Evolutionary conservation across 2,797 vertebrate species (phyloP).

Genomic region (Cichlasoma orientale): DNA sequence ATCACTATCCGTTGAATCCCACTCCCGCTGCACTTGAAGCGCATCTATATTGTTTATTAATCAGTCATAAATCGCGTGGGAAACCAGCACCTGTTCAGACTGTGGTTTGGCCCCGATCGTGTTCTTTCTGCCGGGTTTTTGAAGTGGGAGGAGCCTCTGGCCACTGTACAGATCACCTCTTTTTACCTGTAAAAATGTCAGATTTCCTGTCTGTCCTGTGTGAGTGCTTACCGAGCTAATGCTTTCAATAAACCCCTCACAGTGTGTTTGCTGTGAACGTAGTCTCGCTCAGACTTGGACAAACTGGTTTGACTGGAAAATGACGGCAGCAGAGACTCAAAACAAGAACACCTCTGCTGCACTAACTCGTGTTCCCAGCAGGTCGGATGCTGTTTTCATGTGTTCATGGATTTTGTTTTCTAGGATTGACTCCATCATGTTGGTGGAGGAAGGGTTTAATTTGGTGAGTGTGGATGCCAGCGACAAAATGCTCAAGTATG

Average conservation of each 20-base stretch:
- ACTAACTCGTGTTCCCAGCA: not conserved
- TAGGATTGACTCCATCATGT: conserved; percentile 97
- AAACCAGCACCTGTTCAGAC: not conserved
- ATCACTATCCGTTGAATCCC: not conserved
- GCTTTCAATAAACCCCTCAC: not conserved
- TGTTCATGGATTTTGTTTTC: conserved; percentile 19
- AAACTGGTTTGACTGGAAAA: not conserved
- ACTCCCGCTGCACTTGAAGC: not conserved
- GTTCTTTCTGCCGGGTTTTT: not conserved
- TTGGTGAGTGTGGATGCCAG: conserved; percentile 95
- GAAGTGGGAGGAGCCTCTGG: not conserved
- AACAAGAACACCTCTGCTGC: not conserved
- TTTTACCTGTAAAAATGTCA: not conserved
- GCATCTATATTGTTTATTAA: not conserved
- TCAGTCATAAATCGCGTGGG: not conserved
- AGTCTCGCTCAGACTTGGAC: not conserved
- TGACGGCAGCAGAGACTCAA: not conserved
- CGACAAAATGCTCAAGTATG: conserved; percentile 99
- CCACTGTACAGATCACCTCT: not conserved
- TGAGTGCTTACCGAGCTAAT: not conserved
- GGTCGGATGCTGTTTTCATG: not conserved
- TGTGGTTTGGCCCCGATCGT: not conserved
- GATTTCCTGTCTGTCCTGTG: not conserved
- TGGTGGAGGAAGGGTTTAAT: conserved; percentile 93
- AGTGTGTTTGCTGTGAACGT: not conserved